Base-by-base conservation (phyloP, 2,888 invertebrate species). In the Octonoba sinensis region DNA sequence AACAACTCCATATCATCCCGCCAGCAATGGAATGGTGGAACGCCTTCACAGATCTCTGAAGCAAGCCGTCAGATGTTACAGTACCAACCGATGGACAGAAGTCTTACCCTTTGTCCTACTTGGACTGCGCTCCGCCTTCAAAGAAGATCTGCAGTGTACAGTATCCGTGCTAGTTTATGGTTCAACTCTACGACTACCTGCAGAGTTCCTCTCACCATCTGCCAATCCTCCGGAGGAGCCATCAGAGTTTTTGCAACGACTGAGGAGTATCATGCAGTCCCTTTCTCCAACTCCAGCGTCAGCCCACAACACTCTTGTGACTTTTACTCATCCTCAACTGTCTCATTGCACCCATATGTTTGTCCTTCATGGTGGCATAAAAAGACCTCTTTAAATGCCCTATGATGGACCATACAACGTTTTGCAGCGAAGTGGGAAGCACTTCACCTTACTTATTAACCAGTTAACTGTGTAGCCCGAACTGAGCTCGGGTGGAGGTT, bases 21-120 rank as follows among this genome's bases (percentile, higher is more conserved):
- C n/a, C n/a, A n/a, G n/a, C n/a, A n/a, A n/a, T n/a, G n/a, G n/a
- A n/a, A n/a, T n/a, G n/a, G n/a, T n/a, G n/a, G n/a, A n/a, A n/a
- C n/a, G n/a, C n/a, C n/a, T n/a, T n/a, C n/a, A n/a, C n/a, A n/a
- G n/a, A n/a, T n/a, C n/a, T n/a, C n/a, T n/a, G n/a, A n/a, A n/a
- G n/a, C n/a, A n/a, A n/a, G n/a, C n/a, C n/a, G n/a, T n/a, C n/a
- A n/a, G n/a, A n/a, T n/a, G n/a, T n/a, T n/a, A n/a, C n/a, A n/a
- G n/a, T n/a, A n/a, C n/a, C n/a, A n/a, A n/a, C 47, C 47, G 47
- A 57, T 57, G 57, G 57, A 57, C 57, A 57, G 57, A 57, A 18
- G 20, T 57, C 57, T 18, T 57, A 47, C 47, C 47, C 47, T 15
- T 47, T 47, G 47, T 47, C 15, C 57, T 57, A 57, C 57, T n/a